phyloP scores from a whole-genome alignment of 2,113 vertebrate species.

The Sminthopsis crassicaudata region DNA sequence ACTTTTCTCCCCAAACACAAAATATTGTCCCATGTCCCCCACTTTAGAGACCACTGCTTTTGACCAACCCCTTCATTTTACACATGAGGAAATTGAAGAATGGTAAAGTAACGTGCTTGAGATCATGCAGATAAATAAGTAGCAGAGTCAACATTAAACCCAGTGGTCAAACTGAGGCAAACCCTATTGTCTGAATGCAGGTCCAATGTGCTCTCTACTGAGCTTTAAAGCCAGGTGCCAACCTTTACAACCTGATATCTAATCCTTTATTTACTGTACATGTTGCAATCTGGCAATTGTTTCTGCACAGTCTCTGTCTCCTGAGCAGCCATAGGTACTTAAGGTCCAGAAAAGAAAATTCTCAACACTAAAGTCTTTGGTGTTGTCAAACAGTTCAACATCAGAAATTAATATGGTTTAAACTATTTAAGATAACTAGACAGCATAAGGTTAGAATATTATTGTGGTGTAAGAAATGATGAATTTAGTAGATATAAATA shows the following conservation, averaged over 20 bases:
- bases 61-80: neutral
- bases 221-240: neutral
- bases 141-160: neutral
- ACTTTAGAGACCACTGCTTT: neutral
- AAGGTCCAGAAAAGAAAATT: neutral
- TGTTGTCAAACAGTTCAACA: neutral
- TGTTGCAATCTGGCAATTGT: neutral
- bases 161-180: neutral
- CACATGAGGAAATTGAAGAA: neutral
- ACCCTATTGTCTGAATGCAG: neutral
- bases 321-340: neutral
- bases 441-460: too few relatives aligned
- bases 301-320: neutral
- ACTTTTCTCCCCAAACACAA: neutral
- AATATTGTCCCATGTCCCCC: neutral
- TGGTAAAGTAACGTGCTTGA: neutral
- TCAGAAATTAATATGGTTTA: neutral
- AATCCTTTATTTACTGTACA: neutral
- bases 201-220: neutral
- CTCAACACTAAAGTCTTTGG: neutral
- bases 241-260: neutral
- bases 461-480: too few relatives aligned
- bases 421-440: too few relatives aligned
- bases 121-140: neutral
- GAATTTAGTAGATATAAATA: too few relatives aligned